phyloP scores from a whole-genome alignment of 1,140 invertebrate genomes.

The Cotesia glomerata region DNA sequence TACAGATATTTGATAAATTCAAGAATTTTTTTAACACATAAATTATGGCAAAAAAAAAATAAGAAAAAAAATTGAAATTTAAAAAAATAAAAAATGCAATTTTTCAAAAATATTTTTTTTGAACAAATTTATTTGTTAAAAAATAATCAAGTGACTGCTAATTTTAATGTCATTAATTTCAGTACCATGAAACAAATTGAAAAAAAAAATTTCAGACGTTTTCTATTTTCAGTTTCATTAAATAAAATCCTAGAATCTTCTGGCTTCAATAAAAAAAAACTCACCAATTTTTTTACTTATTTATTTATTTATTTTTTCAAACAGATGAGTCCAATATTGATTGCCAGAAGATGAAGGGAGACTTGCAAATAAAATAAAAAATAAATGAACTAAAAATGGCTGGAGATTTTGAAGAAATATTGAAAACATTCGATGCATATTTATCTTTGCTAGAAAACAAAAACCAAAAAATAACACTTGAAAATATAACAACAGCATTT shows the following conservation, averaged over 20 bases:
- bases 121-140: no score
- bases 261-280: constrained; percentile 18
- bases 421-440: constrained; percentile 42
- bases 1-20: no score
- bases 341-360: constrained; percentile 36
- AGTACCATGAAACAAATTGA: no score
- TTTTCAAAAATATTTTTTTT: no score
- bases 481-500: constrained; percentile 42
- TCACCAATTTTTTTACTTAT: background rate
- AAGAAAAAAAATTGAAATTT: no score
- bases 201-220: no score
- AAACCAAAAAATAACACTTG: constrained; percentile 12
- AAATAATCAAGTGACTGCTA: no score
- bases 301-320: constrained; percentile 20
- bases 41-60: no score
- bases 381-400: background rate
- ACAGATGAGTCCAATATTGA: constrained; percentile 32
- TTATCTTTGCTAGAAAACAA: constrained; percentile 35
- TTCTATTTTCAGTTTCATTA: background rate
- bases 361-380: constrained; percentile 13
- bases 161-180: no score
- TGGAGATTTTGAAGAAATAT: constrained; percentile 37
- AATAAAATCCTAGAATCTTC: constrained; percentile 25
- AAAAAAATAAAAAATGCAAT: no score
- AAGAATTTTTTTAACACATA: no score